Base-by-base conservation (phyloP, 2,888 invertebrate species). In the Diogma glabrata region DNA sequence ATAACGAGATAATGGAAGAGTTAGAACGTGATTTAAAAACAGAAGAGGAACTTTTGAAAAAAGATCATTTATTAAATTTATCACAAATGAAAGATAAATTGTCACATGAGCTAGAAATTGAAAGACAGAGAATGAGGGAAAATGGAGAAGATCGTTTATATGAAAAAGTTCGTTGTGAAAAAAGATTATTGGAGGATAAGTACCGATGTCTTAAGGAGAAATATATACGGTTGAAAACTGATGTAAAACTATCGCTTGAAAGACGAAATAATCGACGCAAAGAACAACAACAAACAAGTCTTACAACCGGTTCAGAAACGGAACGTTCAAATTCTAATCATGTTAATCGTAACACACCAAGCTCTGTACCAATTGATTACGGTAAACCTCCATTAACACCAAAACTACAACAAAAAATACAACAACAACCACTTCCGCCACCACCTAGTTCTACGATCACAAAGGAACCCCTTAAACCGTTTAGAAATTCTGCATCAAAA, bases 201-300 rank as follows among this genome's bases (percentile, higher is more conserved):
- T 89, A 89, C 64, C 75, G 78, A 47, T 83, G 83, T 51, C 72
- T 89, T 49, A 88, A 88, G 66, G 87, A 87, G 62, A 89, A 89
- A 66, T 88, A 89, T 60, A 75, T 82, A 19, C 73, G 84, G 12
- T 70, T 90, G 51, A 89, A 89, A 65, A 84, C 81, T 19, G 87
- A 89, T 57, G 84, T 88, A 9, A 83, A 85, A 67, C 69, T 83
- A 22, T 83, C 86, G 0, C 76, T 87, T 51, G 88, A 88, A 61
- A 79, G 83, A 23, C 76, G 87, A 10, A 84, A 81, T 63, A 79
- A 78, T 40, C 72, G 81, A 3, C 73, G 79, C 0, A 79, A 81
- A 58, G 78, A 79, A 63, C 66, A 64, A 0, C 65, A 64, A 49
- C 53, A 51, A 23, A 45, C 49, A 16, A 52, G 46, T 40, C 74